These are phyloP conservation scores for Drosophila bocki DNA, from an alignment of 1,140 invertebrate species.

Conservation along the genomic window DNA sequence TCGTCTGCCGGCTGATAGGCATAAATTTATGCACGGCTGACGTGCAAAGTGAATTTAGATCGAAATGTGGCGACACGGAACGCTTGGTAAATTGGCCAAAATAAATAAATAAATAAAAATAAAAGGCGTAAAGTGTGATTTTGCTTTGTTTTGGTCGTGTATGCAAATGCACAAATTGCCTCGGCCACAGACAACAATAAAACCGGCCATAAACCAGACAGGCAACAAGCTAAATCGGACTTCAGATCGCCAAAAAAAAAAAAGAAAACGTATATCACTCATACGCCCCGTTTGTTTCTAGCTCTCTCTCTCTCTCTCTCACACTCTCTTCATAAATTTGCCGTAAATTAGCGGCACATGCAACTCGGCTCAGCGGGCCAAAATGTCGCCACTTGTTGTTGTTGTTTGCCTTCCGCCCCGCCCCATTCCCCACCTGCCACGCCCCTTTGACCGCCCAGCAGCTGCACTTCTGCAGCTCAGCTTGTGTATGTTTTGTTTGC, in stretches of 20 bases:
- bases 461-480: constrained; percentile 25
- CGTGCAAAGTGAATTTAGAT: constrained; percentile 48
- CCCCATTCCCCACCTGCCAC: constrained; percentile 42
- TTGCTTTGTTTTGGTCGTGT: constrained; percentile 33
- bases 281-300: constrained; percentile 55
- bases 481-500: constrained; percentile 33
- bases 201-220: constrained; percentile 36
- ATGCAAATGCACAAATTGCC: constrained; percentile 76
- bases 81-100: constrained; percentile 62
- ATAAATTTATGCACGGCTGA: constrained; percentile 25
- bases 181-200: constrained; percentile 56
- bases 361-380: constrained; percentile 58
- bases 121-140: constrained; percentile 17
- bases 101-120: constrained; percentile 15
- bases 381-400: constrained; percentile 75
- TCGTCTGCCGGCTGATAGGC: constrained; percentile 36
- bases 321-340: constrained; percentile 72
- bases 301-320: constrained; percentile 7
- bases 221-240: constrained; percentile 23
- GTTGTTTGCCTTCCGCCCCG: constrained; percentile 8
- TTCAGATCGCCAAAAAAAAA: constrained; percentile 39
- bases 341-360: constrained; percentile 84
- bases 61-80: constrained; percentile 65
- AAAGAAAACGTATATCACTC: constrained; percentile 64
- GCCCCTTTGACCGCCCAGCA: constrained; percentile 63